Evolutionary conservation across 1,140 invertebrate genomes (phyloP).

Genomic region (Arctopsyche grandis): DNA sequence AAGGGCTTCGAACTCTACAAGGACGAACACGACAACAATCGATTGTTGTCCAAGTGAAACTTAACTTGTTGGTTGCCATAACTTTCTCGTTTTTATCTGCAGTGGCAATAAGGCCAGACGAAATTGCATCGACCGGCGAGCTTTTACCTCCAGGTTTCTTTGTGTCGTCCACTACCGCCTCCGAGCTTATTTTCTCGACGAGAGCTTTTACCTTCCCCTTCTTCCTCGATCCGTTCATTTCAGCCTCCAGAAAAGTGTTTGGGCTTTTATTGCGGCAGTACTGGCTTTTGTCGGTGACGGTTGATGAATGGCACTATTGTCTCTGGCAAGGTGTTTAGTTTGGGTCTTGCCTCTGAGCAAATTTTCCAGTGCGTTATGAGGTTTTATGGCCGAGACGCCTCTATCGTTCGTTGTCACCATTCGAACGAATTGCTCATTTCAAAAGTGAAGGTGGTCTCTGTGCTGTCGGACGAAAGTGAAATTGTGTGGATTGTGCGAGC

Average conservation of each 20-base stretch:
- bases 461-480: too few relatives aligned
- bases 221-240: background rate
- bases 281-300: background rate
- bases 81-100: conserved; percentile 1
- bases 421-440: conserved; percentile 16
- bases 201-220: background rate
- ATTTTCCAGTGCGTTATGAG: too few relatives aligned
- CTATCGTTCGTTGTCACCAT: background rate
- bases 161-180: background rate
- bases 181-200: conserved; percentile 4
- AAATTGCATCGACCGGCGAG: too few relatives aligned
- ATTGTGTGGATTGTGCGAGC: too few relatives aligned
- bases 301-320: conserved; percentile 18
- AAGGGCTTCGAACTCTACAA: background rate
- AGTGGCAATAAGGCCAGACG: background rate
- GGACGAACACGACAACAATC: background rate
- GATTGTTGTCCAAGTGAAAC: background rate
- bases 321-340: background rate
- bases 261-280: background rate
- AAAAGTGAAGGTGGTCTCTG: background rate
- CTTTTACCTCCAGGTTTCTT: too few relatives aligned
- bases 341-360: too few relatives aligned
- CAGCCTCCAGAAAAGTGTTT: background rate
- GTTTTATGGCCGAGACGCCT: background rate
- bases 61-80: background rate